Percentiles rank a stretch among this genome's conserved stretches.
These are phyloP conservation scores for Tiliacea aurago DNA, from an alignment of 2,888 invertebrate species.

Conservation along the genomic window DNA sequence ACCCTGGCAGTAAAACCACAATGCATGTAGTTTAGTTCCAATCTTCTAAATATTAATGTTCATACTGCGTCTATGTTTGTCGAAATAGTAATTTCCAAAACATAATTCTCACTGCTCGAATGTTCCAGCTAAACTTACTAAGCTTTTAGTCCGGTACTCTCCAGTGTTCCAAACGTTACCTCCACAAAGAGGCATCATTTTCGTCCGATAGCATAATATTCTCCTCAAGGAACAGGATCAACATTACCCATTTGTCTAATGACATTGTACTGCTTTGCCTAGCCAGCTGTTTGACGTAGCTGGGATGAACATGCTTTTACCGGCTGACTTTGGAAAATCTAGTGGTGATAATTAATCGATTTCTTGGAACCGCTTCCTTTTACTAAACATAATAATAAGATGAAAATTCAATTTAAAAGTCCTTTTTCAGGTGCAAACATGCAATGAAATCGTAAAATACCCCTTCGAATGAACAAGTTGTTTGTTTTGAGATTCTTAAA, in stretches of 20 bases:
- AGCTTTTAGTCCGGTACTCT: slow-evolving; percentile 39
- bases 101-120: slow-evolving; percentile 26
- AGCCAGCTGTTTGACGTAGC: slow-evolving; percentile 34
- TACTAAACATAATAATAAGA: background rate
- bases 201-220: slow-evolving; percentile 53
- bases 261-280: slow-evolving; percentile 42
- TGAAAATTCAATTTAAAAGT: background rate
- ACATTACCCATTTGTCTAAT: slow-evolving; percentile 36
- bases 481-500: slow-evolving; percentile 19
- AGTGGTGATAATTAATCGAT: slow-evolving; percentile 15
- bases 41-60: slow-evolving; percentile 25
- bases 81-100: slow-evolving; percentile 11
- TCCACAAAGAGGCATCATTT: slow-evolving; percentile 49
- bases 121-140: slow-evolving; percentile 37
- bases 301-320: slow-evolving; percentile 13
- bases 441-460: background rate
- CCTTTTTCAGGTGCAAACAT: background rate
- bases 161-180: slow-evolving; percentile 41
- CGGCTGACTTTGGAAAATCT: background rate
- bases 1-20: no score
- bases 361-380: background rate
- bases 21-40: background rate
- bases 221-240: slow-evolving; percentile 31
- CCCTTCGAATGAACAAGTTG: slow-evolving; percentile 6
- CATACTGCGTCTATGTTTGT: slow-evolving; percentile 1